Evolutionary conservation across 35 echinoderm and acorn worm species (phyloP).

Genomic region (Strongylocentrotus purpuratus): DNA sequence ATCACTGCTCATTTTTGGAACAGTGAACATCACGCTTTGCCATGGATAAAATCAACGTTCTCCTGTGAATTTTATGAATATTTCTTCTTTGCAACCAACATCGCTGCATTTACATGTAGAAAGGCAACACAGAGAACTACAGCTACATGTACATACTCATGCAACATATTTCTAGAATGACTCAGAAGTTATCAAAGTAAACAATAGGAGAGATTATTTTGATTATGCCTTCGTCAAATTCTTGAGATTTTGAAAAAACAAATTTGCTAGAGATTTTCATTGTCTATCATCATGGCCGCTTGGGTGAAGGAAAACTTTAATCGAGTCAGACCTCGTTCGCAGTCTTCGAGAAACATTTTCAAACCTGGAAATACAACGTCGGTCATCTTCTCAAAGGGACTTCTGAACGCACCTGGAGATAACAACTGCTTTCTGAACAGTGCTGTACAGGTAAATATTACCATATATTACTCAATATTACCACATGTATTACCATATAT

Average conservation of each 20-base stretch:
- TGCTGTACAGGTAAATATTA: conserved; percentile 97
- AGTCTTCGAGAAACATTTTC: conserved; percentile 7
- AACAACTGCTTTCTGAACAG: conserved; percentile 99
- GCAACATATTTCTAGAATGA: not conserved
- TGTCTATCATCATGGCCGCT: not conserved
- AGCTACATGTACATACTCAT: not conserved
- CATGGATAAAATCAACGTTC: not conserved
- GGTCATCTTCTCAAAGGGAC: conserved; percentile 75
- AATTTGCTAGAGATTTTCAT: not conserved
- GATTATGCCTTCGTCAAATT: not conserved
- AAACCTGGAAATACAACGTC: conserved; percentile 60
- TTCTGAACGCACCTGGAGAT: conserved; percentile 91
- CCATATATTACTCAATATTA: no score
- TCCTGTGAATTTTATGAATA: not conserved
- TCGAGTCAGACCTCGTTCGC: not conserved
- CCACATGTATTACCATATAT: no score
- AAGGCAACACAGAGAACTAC: no score
- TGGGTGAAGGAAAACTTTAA: not conserved
- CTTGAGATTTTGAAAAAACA: not conserved
- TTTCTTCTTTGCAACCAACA: not conserved
- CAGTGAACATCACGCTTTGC: not conserved
- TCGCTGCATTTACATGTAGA: no score
- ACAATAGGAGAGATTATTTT: not conserved
- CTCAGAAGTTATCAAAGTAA: not conserved
- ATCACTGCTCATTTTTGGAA: not conserved